Conservation (phyloP, 1,140 invertebrate genomes). For the Leptonema lineaticorne region DNA sequence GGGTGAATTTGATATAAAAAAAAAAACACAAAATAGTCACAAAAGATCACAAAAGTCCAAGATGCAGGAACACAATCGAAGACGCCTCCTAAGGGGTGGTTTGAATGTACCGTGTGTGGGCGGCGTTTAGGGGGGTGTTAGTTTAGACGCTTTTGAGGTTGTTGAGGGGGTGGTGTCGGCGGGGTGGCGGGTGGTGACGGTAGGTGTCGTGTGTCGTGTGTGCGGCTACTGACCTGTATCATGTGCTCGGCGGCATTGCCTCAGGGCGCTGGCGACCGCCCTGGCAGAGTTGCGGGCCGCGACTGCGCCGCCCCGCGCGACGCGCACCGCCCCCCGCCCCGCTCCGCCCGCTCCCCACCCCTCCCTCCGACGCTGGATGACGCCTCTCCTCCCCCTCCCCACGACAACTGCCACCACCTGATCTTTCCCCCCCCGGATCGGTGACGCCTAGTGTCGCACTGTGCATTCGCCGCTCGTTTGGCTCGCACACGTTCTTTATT, state of each 20-base stretch:
- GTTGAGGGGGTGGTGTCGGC: too few species aligned
- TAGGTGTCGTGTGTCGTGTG: neutral
- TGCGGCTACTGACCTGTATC: constrained; percentile 37
- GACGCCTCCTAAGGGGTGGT: neutral
- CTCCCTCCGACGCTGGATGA: neutral
- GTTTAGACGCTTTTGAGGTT: too few species aligned
- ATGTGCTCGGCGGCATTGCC: constrained; percentile 34
- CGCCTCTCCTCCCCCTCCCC: neutral
- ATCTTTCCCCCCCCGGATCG: neutral
- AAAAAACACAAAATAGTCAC: too few species aligned
- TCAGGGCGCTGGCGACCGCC: constrained; percentile 27
- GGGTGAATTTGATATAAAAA: too few species aligned
- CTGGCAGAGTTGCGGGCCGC: constrained; percentile 18
- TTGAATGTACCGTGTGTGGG: too few species aligned
- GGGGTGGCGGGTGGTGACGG: neutral
- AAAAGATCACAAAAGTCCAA: neutral
- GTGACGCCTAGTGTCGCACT: neutral
- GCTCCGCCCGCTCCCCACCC: constrained; percentile 1
- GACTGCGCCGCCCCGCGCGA: constrained; percentile 28
- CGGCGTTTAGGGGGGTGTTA: too few species aligned
- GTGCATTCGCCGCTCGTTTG: neutral
- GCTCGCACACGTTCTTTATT: neutral
- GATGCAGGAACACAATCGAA: neutral
- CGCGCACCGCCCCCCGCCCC: constrained; percentile 27
- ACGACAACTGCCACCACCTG: neutral